Evolutionary conservation across 2,888 invertebrate species (phyloP), one percentile per base, ranked within the genome.

Genomic region (Drosophila tripunctata): DNA sequence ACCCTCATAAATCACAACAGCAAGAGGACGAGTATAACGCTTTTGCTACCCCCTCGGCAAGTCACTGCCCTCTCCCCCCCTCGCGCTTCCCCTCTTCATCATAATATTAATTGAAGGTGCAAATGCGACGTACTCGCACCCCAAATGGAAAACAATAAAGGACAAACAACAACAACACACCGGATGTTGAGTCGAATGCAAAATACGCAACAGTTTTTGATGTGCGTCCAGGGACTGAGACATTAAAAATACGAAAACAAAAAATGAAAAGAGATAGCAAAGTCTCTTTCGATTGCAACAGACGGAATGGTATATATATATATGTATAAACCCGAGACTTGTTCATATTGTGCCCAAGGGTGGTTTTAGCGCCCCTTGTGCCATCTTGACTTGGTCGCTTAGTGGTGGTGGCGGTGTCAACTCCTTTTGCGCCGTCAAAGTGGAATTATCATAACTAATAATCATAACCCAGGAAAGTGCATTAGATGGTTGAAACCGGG

Each of bases 121-220:
- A 83, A 83, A 83, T 83, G 88, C 88, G 77, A 74, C 80, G 71
- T 62, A 82, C 79, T 83, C 83, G 73, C 88, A 77, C 85, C 80
- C 88, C 79, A 65, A 79, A 83, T 48, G 64, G 64, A 80, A 81
- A 87, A 87, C 82, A 81, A 87, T 81, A 82, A 75, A 63, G 60
- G 77, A 72, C 58, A 63, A 47, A 44, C 48, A 24, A 48, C 50
- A 45, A 48, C 63, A 54, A 45, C 24, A 54, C 17, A 51, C 63
- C 58, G 72, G 72, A 75, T 65, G 71, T 48, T 43, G 57, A 60
- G 40, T 61, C 80, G 50, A 81, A 78, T 82, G 80, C 80, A 75
- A 81, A 83, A 86, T 86, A 86, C 88, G 82, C 82, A 83, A 83
- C 82, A 83, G 82, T 83, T 84, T 78, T 88, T 88, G 79, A 88